Percentiles rank a stretch among this genome's conserved stretches.
phyloP scores from a whole-genome alignment of 2,113 vertebrate species.

The Mesitornis unicolor region DNA sequence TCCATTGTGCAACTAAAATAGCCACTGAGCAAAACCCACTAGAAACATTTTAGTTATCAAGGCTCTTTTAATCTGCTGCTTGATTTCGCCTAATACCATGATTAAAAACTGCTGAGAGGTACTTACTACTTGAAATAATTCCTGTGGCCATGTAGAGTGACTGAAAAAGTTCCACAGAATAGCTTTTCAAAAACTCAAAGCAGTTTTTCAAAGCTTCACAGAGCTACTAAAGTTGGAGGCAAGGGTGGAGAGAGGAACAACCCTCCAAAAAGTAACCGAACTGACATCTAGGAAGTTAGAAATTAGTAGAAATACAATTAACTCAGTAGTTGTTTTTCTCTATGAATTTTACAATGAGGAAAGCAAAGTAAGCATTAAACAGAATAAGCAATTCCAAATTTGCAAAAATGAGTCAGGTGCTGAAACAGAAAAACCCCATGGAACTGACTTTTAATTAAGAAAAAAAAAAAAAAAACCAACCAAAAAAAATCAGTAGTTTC shows the following conservation, averaged over 20 bases:
- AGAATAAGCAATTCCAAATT: background rate
- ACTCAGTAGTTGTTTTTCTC: background rate
- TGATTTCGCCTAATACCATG: background rate
- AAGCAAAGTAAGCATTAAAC: background rate
- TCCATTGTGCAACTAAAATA: background rate
- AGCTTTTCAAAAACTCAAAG: background rate
- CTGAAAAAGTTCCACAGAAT: background rate
- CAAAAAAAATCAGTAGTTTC: background rate
- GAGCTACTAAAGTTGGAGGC: background rate
- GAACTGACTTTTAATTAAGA: background rate
- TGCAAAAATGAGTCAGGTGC: background rate
- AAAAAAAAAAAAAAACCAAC: background rate
- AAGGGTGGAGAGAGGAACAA: fast-evolving
- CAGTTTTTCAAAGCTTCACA: background rate
- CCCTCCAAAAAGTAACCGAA: background rate
- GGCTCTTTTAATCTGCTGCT: background rate
- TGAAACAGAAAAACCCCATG: fast-evolving
- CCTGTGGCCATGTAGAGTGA: background rate
- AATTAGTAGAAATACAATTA: background rate
- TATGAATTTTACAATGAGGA: background rate
- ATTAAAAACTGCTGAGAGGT: background rate
- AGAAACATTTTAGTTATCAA: background rate
- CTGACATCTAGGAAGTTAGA: background rate
- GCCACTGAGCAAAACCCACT: background rate
- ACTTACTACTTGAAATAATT: background rate